Evolutionary conservation across 2,888 invertebrate genomes (phyloP).

Genomic region (Hybos culiciformis): DNA sequence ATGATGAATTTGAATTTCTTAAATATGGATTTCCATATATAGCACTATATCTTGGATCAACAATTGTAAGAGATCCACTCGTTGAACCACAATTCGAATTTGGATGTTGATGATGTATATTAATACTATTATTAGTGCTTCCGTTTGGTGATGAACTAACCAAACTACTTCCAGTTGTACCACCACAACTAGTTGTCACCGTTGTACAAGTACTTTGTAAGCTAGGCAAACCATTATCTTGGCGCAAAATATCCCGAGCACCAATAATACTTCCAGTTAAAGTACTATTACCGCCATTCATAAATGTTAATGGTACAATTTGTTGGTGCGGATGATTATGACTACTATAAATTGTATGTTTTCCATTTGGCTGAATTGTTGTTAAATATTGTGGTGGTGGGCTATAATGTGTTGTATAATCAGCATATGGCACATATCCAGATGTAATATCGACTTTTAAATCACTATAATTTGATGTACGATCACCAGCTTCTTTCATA

Average conservation of each 20-base stretch:
- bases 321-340: background rate
- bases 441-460: conserved; percentile 79
- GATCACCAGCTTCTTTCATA: conserved; percentile 48
- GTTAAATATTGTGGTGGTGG: conserved; percentile 43
- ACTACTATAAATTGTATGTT: conserved; percentile 8
- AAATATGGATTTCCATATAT: conserved; percentile 83
- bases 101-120: conserved; percentile 20
- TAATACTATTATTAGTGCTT: conserved; percentile 33
- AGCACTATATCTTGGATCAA: conserved; percentile 75
- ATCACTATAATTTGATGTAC: conserved; percentile 86
- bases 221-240: conserved; percentile 35
- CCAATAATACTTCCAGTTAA: conserved; percentile 33
- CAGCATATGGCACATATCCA: conserved; percentile 54
- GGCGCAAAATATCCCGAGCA: conserved; percentile 25
- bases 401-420: conserved; percentile 78
- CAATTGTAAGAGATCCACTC: conserved; percentile 26
- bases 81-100: conserved; percentile 27
- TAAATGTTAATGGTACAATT: conserved; percentile 31
- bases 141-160: conserved; percentile 36
- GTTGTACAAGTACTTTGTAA: conserved; percentile 23
- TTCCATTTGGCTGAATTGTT: conserved; percentile 17
- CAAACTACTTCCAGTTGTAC: conserved; percentile 20
- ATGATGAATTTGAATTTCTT: conserved; percentile 46
- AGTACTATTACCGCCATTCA: conserved; percentile 28
- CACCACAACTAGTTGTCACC: background rate